Conservation (phyloP, 1,140 invertebrate genomes). For the Ericerus pela region DNA sequence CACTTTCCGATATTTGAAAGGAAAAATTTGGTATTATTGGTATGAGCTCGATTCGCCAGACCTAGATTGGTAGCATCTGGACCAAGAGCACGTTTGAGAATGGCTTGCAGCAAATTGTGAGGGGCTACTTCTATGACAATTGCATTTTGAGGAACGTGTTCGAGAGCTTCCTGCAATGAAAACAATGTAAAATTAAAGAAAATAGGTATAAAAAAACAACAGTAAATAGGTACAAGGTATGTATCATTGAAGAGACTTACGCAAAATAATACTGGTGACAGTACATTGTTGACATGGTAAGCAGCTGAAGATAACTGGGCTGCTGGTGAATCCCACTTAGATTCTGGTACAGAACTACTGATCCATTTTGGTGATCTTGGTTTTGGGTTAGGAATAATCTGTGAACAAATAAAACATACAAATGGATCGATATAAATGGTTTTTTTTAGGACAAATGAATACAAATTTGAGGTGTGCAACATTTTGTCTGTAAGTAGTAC, state of each 20-base stretch:
- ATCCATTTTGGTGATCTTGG: constrained; percentile 68
- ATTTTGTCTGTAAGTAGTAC: no score
- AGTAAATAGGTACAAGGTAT: background rate
- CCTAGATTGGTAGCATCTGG: constrained; percentile 47
- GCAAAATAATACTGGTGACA: constrained; percentile 70
- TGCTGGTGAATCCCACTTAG: constrained; percentile 41
- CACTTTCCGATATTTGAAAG: constrained; percentile 58
- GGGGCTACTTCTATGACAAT: constrained; percentile 86
- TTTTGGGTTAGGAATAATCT: constrained; percentile 62
- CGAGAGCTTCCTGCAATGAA: constrained; percentile 57
- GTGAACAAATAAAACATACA: no score
- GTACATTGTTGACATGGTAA: constrained; percentile 91
- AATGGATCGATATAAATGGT: background rate
- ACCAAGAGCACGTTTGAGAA: constrained; percentile 58
- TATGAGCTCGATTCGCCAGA: constrained; percentile 44
- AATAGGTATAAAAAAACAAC: background rate
- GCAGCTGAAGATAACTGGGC: constrained; percentile 70
- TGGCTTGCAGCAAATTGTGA: constrained; percentile 73
- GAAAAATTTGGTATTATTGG: background rate
- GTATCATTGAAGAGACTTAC: constrained; percentile 27
- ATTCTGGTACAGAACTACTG: constrained; percentile 58
- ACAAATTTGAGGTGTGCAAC: no score
- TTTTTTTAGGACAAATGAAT: no score
- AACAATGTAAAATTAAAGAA: constrained; percentile 28
- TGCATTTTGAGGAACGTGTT: constrained; percentile 72